Percentiles rank a stretch among this genome's conserved stretches.
phyloP scores from a whole-genome alignment of 2,888 invertebrate species.

The Spicauda simplicius region DNA sequence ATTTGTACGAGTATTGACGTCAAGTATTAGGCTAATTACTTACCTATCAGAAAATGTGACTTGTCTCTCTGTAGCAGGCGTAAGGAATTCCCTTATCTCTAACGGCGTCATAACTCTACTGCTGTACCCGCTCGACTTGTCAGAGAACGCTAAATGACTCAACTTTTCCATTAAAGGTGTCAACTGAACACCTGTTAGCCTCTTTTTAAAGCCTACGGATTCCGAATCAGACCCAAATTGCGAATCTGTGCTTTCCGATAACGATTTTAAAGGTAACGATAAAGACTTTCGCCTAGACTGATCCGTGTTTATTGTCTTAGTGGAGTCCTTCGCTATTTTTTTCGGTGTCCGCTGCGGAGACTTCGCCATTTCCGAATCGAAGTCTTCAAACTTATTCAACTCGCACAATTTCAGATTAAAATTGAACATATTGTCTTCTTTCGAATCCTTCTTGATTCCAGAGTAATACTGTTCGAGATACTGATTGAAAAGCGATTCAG shows the following conservation, averaged over 20 bases:
- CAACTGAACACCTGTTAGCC: conserved; percentile 88
- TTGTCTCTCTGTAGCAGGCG: conserved; percentile 70
- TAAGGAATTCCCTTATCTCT: conserved; percentile 72
- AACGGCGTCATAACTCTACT: conserved; percentile 88
- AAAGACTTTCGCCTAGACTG: conserved; percentile 84
- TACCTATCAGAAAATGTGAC: conserved; percentile 69
- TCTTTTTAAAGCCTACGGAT: conserved; percentile 75
- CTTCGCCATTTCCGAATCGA: conserved; percentile 73
- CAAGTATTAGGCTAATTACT: conserved; percentile 5
- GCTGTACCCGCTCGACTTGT: conserved; percentile 88
- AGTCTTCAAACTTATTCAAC: conserved; percentile 77
- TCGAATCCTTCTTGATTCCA: conserved; percentile 76
- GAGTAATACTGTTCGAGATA: conserved; percentile 88
- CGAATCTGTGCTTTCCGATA: conserved; percentile 75
- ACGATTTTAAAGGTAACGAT: conserved; percentile 89
- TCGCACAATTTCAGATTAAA: conserved; percentile 69
- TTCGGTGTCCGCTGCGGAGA: conserved; percentile 77
- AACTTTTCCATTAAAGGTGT: conserved; percentile 93
- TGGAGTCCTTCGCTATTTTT: conserved; percentile 66
- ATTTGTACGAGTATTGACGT: too few species aligned
- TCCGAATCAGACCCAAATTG: conserved; percentile 66
- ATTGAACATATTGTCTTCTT: conserved; percentile 75
- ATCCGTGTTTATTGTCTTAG: conserved; percentile 62
- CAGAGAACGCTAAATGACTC: conserved; percentile 89
- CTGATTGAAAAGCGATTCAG: conserved; percentile 89